phyloP scores from a whole-genome alignment of 2,113 vertebrate species.

The Phyllostomus hastatus region DNA sequence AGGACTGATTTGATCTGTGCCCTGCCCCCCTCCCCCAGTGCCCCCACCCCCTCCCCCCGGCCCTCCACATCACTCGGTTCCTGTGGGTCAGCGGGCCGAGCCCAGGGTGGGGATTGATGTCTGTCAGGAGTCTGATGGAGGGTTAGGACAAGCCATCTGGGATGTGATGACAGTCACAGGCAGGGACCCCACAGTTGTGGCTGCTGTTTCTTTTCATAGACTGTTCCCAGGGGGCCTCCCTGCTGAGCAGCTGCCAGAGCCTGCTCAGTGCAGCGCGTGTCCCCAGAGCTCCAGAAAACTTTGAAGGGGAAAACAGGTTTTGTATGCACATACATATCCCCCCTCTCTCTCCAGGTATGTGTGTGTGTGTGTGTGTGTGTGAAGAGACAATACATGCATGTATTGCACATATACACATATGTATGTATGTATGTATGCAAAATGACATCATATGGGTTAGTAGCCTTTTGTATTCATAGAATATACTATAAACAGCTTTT shows the following conservation, averaged over 20 bases:
- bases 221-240: background rate
- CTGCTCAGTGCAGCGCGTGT: background rate
- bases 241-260: background rate
- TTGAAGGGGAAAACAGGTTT: background rate
- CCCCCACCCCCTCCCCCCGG: background rate
- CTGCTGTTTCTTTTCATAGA: conserved; percentile 43
- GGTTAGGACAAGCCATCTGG: conserved; percentile 26
- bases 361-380: background rate
- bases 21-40: background rate
- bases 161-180: conserved; percentile 34
- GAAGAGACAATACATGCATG: background rate
- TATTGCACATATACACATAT: too few relatives aligned
- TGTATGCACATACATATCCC: background rate
- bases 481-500: background rate
- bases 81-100: background rate
- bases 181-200: background rate
- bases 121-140: conserved; percentile 20
- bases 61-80: background rate
- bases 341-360: background rate
- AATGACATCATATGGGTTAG: background rate
- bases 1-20: conserved; percentile 15
- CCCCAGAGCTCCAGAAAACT: background rate
- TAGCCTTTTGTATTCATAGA: background rate
- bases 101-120: background rate
- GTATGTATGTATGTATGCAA: background rate